Conservation (phyloP, 35 echinoderm and acorn worm species). For the Hemicentrotus pulcherrimus region DNA sequence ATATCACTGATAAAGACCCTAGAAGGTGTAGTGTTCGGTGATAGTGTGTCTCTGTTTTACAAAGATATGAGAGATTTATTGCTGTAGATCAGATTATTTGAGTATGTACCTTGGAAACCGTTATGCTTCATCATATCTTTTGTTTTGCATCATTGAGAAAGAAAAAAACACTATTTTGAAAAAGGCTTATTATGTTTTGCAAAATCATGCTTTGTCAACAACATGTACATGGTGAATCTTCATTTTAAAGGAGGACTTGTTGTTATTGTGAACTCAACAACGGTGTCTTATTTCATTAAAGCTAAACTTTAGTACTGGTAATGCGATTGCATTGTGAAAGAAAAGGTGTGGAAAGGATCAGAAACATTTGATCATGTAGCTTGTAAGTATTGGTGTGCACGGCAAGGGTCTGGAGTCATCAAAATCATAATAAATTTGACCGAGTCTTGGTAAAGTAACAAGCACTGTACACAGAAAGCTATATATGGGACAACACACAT, state of each 20-base stretch:
- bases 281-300: not conserved
- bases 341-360: no score
- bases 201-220: not conserved
- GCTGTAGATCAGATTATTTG: not conserved
- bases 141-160: not conserved
- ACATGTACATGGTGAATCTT: not conserved
- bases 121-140: not conserved
- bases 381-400: no score
- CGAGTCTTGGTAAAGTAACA: no score
- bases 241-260: not conserved
- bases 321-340: no score
- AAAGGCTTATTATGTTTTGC: not conserved
- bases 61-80: not conserved
- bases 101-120: not conserved
- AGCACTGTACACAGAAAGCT: no score
- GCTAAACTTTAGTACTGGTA: not conserved
- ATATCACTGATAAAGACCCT: not conserved
- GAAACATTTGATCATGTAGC: no score
- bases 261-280: not conserved
- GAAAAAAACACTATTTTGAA: no score
- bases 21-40: not conserved
- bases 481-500: no score
- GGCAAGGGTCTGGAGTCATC: no score
- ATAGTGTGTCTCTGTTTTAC: not conserved
- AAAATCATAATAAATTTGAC: no score